A percentile compares a stretch with the other conserved stretches of the same genome.
Conservation (phyloP, 2,888 invertebrate genomes). For the Pristionchus arcanus region DNA sequence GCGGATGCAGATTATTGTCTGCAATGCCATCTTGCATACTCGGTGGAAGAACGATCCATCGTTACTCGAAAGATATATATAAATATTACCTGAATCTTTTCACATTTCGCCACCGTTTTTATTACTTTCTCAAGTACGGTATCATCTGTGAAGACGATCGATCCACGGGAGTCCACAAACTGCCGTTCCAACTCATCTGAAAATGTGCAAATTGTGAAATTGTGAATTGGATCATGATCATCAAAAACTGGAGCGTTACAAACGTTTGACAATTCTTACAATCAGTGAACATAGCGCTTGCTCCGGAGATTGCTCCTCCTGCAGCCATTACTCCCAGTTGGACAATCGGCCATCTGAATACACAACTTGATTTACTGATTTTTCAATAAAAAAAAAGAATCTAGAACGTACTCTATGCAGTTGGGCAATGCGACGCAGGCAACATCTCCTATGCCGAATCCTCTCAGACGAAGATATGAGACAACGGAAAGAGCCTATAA, state of each 20-base stretch:
- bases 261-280: conserved; percentile 57
- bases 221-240: no score
- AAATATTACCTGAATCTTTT: not conserved
- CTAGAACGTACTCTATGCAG: not conserved
- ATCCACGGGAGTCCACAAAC: conserved; percentile 63
- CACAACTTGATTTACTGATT: no score
- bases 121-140: conserved; percentile 60
- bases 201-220: no score
- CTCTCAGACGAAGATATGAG: not conserved
- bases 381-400: no score
- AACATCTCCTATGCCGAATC: conserved; percentile 22
- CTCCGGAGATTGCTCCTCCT: conserved; percentile 67
- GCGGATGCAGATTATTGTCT: conserved; percentile 40
- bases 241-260: no score
- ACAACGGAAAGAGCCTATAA: not conserved
- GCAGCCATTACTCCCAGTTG: not conserved
- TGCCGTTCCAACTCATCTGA: conserved; percentile 67
- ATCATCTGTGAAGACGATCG: conserved; percentile 63
- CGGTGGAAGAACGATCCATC: no score
- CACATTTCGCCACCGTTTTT: conserved; percentile 55
- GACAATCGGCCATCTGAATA: not conserved
- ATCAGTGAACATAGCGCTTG: conserved; percentile 71
- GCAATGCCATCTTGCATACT: not conserved
- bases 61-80: no score
- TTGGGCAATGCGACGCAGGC: not conserved